A percentile compares a stretch with the other conserved stretches of the same genome.
phyloP scores from a whole-genome alignment of 2,888 invertebrate species.

The Hedychridium roseum region DNA sequence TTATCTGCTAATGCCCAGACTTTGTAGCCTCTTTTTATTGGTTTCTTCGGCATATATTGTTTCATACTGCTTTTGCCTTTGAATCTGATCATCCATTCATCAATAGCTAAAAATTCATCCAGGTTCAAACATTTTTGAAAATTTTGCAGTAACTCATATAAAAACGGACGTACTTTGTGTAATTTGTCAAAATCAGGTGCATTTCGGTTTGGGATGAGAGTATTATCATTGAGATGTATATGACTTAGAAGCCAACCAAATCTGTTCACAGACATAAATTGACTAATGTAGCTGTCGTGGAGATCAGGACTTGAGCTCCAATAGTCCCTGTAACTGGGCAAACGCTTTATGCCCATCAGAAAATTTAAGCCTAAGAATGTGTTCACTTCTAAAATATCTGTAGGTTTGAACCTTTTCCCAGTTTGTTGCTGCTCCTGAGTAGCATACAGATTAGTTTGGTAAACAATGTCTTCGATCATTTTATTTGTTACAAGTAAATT shows the following conservation, averaged over 20 bases:
- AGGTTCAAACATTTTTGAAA: slow-evolving; percentile 24
- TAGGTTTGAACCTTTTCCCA: too few species aligned
- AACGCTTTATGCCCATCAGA: slow-evolving; percentile 29
- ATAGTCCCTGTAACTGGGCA: slow-evolving; percentile 24
- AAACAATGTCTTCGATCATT: too few species aligned
- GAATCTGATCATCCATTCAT: slow-evolving; percentile 43
- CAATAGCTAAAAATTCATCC: slow-evolving; percentile 25
- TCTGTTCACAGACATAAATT: slow-evolving; percentile 23
- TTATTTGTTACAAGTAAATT: too few species aligned
- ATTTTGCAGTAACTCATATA: slow-evolving; percentile 24
- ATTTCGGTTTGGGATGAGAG: slow-evolving; percentile 23
- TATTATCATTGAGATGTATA: slow-evolving; percentile 40
- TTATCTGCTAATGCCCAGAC: slow-evolving; percentile 38
- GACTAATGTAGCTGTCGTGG: slow-evolving; percentile 21
- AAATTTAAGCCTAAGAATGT: slow-evolving; percentile 27
- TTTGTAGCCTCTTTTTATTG: slow-evolving; percentile 40
- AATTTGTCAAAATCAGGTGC: slow-evolving; percentile 35
- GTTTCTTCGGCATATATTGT: slow-evolving; percentile 38
- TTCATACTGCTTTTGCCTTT: slow-evolving; percentile 36
- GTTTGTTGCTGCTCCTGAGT: too few species aligned
- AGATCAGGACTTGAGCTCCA: slow-evolving; percentile 15
- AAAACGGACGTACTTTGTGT: slow-evolving; percentile 38
- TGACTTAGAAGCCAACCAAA: slow-evolving; percentile 32
- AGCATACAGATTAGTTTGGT: too few species aligned
- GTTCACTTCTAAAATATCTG: too few species aligned